Conservation (phyloP, 2,888 invertebrate species). For the Conistra vaccinii region DNA sequence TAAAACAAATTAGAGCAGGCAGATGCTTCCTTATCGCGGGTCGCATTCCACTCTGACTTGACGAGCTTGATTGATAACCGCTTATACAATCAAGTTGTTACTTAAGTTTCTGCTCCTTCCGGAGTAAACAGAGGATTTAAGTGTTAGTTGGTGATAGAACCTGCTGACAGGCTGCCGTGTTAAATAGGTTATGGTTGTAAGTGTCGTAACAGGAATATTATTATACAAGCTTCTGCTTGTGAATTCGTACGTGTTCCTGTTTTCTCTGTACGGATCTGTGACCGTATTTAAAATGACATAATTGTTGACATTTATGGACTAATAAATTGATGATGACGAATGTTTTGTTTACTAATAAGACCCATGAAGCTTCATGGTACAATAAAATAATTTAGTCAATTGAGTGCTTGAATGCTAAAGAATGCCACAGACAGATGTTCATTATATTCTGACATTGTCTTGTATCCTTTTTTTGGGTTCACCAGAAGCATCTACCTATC, state of each 20-base stretch:
- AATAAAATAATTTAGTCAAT: constrained; percentile 48
- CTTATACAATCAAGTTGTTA: constrained; percentile 54
- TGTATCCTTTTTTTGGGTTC: no score
- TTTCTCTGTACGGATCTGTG: no score
- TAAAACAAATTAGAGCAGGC: constrained; percentile 51
- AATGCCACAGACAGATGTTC: constrained; percentile 16
- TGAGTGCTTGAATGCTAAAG: constrained; percentile 18
- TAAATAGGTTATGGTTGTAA: constrained; percentile 3
- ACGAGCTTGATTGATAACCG: constrained; percentile 68
- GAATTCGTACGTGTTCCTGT: no score
- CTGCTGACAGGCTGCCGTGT: background rate
- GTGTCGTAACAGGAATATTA: no score
- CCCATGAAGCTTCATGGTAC: constrained; percentile 29
- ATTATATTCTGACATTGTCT: no score
- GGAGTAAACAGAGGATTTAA: constrained; percentile 30
- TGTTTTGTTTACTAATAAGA: constrained; percentile 40
- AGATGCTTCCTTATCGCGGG: constrained; percentile 65
- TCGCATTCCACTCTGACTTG: constrained; percentile 62
- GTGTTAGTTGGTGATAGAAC: background rate
- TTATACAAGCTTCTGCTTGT: no score
- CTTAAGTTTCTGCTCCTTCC: constrained; percentile 41
- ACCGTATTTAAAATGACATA: constrained; percentile 34
- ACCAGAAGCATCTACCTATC: no score
- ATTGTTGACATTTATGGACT: constrained; percentile 26
- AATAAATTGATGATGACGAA: constrained; percentile 14